Conservation (phyloP, 2,113 vertebrate genomes). For the Hyaena hyaena region DNA sequence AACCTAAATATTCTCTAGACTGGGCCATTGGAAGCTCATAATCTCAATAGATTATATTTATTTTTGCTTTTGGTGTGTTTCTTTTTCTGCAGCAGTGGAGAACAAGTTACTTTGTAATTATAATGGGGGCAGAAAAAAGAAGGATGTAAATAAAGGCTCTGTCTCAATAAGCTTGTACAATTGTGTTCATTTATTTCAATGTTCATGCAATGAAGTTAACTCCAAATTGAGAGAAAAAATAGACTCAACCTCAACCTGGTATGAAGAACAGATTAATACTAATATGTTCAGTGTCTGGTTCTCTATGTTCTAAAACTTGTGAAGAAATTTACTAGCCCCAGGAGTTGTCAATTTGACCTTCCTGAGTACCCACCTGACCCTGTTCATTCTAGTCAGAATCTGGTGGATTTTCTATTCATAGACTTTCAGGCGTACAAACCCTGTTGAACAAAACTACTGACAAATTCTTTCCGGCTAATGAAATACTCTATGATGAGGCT, state of each 20-base stretch:
- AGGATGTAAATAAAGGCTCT: not conserved
- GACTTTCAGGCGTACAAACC: not conserved
- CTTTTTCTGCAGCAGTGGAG: not conserved
- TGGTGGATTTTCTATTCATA: not conserved
- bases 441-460: not conserved
- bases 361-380: not conserved
- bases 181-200: not conserved
- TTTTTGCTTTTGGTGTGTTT: not conserved
- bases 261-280: not conserved
- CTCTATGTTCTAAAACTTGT: rapidly evolving
- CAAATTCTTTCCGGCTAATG: not conserved
- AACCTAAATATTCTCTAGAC: not conserved
- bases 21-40: not conserved
- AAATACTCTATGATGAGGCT: not conserved
- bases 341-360: not conserved
- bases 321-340: not conserved
- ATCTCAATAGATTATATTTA: not conserved
- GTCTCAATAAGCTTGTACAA: not conserved
- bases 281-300: not conserved
- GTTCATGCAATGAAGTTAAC: not conserved
- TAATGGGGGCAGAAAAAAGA: not conserved
- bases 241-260: not conserved
- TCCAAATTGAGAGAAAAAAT: not conserved
- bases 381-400: not conserved
- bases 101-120: not conserved